Conservation (phyloP, 1,140 invertebrate genomes). For the Thalassaphorura encarpata region DNA sequence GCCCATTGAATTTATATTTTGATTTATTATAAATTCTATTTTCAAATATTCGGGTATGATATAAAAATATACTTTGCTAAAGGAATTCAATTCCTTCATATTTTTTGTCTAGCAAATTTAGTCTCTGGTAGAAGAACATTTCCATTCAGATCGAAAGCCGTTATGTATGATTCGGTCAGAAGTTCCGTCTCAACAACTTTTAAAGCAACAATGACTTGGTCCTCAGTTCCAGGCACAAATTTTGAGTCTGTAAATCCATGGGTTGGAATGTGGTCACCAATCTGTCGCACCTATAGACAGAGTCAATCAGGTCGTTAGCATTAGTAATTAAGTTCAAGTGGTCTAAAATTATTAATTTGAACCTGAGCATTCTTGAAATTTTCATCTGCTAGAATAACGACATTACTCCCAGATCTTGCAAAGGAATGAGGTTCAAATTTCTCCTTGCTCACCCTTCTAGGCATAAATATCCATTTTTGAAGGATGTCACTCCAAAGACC, state of each 20-base stretch:
- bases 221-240: constrained; percentile 81
- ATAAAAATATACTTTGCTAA: constrained; percentile 48
- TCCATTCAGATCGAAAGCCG: constrained; percentile 74
- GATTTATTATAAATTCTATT: no score
- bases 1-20: no score
- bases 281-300: constrained; percentile 49
- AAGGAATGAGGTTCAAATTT: constrained; percentile 81
- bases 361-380: constrained; percentile 61
- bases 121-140: constrained; percentile 70
- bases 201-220: constrained; percentile 79
- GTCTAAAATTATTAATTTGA: constrained; percentile 5
- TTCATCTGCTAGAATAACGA: constrained; percentile 72
- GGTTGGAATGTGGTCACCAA: constrained; percentile 58
- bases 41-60: no score
- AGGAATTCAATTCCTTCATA: constrained; percentile 97
- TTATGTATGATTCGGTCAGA: constrained; percentile 82
- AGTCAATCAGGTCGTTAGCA: not conserved
- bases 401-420: constrained; percentile 80
- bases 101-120: constrained; percentile 73
- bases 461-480: constrained; percentile 86
- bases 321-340: no score
- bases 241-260: constrained; percentile 96
- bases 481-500: constrained; percentile 75
- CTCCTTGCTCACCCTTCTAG: constrained; percentile 72
- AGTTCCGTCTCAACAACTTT: constrained; percentile 66